These are phyloP conservation scores for Eufriesea mexicana DNA, from an alignment of 1,140 invertebrate species.

Conservation along the genomic window DNA sequence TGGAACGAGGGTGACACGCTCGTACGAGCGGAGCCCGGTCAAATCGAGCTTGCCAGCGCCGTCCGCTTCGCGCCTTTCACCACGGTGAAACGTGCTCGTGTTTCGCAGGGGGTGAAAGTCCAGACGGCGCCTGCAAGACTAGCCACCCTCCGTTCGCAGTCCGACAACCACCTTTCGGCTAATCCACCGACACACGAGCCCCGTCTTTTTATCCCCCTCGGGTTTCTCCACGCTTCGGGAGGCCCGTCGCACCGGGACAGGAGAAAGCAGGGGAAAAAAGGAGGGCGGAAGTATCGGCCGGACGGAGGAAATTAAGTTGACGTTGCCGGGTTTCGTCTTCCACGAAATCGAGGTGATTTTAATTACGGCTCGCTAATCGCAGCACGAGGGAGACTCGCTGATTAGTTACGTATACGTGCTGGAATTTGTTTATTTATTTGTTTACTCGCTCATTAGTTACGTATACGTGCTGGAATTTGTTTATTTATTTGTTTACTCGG, in stretches of 20 bases:
- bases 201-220: slow-evolving; percentile 15
- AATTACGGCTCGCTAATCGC: neutral
- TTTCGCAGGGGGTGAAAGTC: slow-evolving; percentile 47
- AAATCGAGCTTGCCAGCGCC: neutral
- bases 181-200: slow-evolving; percentile 36
- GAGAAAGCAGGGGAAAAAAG: neutral
- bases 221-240: slow-evolving; percentile 14
- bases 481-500: no score
- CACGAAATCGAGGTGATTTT: neutral
- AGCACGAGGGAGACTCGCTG: neutral
- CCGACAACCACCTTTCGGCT: slow-evolving; percentile 55
- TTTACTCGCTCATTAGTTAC: no score
- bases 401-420: neutral
- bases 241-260: neutral
- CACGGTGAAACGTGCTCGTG: slow-evolving; percentile 1
- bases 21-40: neutral
- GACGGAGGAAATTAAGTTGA: neutral
- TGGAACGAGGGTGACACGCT: neutral
- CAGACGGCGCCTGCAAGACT: slow-evolving; percentile 52
- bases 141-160: slow-evolving; percentile 27
- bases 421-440: no score
- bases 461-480: no score
- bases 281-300: neutral
- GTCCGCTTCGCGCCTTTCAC: slow-evolving; percentile 37
- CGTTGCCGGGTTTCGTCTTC: neutral